Evolutionary conservation across 2,888 invertebrate species (phyloP).

Genomic region (Alentia gelatinosa): DNA sequence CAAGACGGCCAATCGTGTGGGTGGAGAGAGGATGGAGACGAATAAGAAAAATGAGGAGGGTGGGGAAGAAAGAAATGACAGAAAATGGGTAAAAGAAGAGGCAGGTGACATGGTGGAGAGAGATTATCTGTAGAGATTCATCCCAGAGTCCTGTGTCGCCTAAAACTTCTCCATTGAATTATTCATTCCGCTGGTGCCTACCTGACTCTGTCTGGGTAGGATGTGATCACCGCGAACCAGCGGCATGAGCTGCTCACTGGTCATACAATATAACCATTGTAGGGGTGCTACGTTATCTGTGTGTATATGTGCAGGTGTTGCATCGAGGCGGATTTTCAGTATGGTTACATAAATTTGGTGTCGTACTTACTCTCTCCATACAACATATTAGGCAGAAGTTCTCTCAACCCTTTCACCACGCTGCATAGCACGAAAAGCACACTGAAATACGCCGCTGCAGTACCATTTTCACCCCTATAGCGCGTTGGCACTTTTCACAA

Average conservation of each 20-base stretch:
- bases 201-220: background rate
- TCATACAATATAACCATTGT: background rate
- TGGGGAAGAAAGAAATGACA: background rate
- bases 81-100: background rate
- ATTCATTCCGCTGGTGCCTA: background rate
- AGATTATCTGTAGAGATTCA: background rate
- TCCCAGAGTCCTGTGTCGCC: background rate
- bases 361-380: too few relatives aligned
- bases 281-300: too few relatives aligned
- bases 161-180: constrained; percentile 33
- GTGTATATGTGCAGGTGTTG: too few relatives aligned
- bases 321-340: too few relatives aligned
- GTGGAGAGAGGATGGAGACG: background rate
- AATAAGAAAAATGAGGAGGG: background rate
- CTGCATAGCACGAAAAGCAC: too few relatives aligned
- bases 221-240: background rate
- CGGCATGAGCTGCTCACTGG: background rate
- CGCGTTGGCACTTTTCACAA: too few relatives aligned
- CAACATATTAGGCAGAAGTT: too few relatives aligned
- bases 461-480: too few relatives aligned
- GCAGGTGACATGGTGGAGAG: background rate
- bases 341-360: too few relatives aligned
- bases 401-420: too few relatives aligned
- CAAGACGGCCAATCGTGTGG: background rate
- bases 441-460: too few relatives aligned